Base-by-base conservation (phyloP, 2,888 invertebrate species). In the Gymnocheta viridis region DNA sequence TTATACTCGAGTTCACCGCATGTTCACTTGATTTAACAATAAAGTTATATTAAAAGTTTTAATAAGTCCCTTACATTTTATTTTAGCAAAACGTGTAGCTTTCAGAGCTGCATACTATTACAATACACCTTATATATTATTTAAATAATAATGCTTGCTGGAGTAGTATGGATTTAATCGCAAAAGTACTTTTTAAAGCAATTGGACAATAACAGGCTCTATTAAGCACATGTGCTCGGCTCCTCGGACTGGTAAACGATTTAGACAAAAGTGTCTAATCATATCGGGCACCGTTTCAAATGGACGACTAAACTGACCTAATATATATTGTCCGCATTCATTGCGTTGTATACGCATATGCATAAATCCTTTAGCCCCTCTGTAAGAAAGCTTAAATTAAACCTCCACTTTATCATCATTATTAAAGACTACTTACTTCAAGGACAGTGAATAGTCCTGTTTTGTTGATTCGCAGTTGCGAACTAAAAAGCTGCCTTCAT, bases 141-240 rank as follows among this genome's bases (percentile, higher is more conserved):
- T 44, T 29, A 73, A 41, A 41, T 78, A 32, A 66, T 73, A 69
- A 67, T 56, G 66, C 72, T 29, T 56, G 24, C 51, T 66, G 41
- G 38, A 51, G 51, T 74, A 74, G 62, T 62, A 69, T 24, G 66
- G 62, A 51, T 38, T 47, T 41, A 22, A 17, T 49, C 49, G 4
- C 1, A 9, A 41, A n/a, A 70, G 38, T 51, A 35, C 51, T 69
- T 64, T n/a, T 62, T 94, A 94, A 86, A 94, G 94, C 86, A 98
- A 93, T 92, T 97, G 97, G 88, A 96, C 97, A 89, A 96, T 96
- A 84, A 98, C 95, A 66, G 98, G 98, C 91, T 98, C 96, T 86
- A 97, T 94, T 86, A 99, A 94, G 91, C 97, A 97, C 96, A 99
- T 98, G 92, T 98, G 98, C 91, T 98, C 98, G 24, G 98, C 98